Percentiles rank a stretch among this genome's conserved stretches.
Evolutionary conservation across 1,140 invertebrate species (phyloP).

Genomic region (Conus betulinus): DNA sequence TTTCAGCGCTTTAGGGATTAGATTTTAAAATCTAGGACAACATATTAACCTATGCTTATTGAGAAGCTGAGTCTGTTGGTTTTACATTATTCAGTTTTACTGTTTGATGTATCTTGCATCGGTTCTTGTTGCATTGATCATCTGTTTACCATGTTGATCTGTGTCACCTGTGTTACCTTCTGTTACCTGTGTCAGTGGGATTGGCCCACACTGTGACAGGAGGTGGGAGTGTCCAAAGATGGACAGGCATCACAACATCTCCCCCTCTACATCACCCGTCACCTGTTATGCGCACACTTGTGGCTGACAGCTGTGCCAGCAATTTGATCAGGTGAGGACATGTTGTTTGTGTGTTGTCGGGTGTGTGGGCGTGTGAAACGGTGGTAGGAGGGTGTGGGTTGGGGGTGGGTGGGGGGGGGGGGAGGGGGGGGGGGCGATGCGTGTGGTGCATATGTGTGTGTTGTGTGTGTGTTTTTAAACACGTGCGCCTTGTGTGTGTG

Average conservation of each 20-base stretch:
- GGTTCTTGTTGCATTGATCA: too few relatives aligned
- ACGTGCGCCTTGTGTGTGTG: background rate
- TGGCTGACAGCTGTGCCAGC: slow-evolving; percentile 10
- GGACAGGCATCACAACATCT: slow-evolving; percentile 10
- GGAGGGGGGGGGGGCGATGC: too few relatives aligned
- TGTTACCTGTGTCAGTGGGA: background rate
- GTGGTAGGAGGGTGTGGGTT: too few relatives aligned
- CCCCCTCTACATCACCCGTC: background rate
- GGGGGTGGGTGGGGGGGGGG: too few relatives aligned
- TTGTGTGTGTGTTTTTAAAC: background rate
- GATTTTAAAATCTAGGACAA: too few relatives aligned
- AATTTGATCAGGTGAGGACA: slow-evolving; percentile 15
- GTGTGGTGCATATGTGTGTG: background rate
- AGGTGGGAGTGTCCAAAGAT: slow-evolving; percentile 3
- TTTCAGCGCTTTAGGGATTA: too few relatives aligned
- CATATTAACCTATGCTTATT: too few relatives aligned
- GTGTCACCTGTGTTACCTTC: background rate
- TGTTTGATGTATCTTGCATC: too few relatives aligned
- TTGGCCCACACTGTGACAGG: slow-evolving; percentile 1
- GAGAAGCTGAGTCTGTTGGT: too few relatives aligned
- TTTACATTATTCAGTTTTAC: too few relatives aligned
- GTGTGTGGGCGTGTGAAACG: background rate
- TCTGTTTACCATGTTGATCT: too few relatives aligned
- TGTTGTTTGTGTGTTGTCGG: background rate
- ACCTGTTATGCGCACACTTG: slow-evolving; percentile 24